These are phyloP conservation scores for Muscicapa comitata DNA, from an alignment of 2,797 vertebrate genomes.

Conservation along the genomic window DNA sequence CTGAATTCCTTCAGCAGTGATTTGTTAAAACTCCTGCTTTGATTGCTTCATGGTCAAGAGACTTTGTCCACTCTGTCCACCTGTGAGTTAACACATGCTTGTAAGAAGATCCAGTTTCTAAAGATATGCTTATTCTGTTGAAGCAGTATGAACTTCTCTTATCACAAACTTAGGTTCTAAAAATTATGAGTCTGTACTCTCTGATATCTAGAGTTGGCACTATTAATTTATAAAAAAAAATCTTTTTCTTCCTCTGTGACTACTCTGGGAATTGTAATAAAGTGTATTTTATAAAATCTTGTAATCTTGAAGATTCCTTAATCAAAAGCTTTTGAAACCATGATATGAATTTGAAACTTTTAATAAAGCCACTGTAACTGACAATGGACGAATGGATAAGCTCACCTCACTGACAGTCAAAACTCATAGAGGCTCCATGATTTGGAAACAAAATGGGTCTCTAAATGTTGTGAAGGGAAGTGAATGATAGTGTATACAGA, in stretches of 20 bases:
- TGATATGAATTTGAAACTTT: not conserved
- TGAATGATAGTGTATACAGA: not conserved
- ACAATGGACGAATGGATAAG: not conserved
- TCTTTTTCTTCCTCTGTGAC: accelerated
- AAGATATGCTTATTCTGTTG: not conserved
- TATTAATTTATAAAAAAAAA: not conserved
- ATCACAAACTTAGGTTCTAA: not conserved
- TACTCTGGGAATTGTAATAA: not conserved
- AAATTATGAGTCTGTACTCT: not conserved
- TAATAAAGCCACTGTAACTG: not conserved
- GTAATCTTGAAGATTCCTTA: not conserved
- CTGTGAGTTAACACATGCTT: not conserved
- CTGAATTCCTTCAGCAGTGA: not conserved
- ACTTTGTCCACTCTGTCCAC: not conserved
- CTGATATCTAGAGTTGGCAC: not conserved
- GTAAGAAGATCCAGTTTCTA: not conserved
- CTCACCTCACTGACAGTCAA: not conserved
- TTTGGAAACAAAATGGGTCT: not conserved
- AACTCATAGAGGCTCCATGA: not conserved
- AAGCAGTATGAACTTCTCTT: not conserved
- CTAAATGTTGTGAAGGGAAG: not conserved
- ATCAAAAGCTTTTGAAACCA: not conserved
- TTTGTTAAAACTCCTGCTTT: not conserved
- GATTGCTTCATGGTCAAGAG: not conserved
- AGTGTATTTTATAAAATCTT: not conserved